Conservation (phyloP, 2,113 vertebrate genomes). For the Variabilichromis moorii region DNA sequence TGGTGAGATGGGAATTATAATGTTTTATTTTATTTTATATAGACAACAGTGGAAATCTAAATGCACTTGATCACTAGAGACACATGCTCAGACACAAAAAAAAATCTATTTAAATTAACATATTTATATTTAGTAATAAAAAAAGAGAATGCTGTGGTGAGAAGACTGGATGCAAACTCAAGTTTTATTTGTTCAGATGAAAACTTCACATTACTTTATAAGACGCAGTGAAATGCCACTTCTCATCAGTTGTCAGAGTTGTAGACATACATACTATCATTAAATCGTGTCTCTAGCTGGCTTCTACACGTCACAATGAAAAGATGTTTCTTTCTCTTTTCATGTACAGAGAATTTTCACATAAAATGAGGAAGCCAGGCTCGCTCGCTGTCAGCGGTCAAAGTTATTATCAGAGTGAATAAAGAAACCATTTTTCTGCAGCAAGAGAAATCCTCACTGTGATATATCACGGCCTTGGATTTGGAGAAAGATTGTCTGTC, state of each 20-base stretch:
- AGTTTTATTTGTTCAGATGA: not conserved
- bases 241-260: not conserved
- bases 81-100: not conserved
- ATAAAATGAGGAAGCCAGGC: not conserved
- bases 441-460: slow-evolving; percentile 28
- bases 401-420: slow-evolving; percentile 41
- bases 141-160: not conserved
- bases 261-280: not conserved
- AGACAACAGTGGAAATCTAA: not conserved
- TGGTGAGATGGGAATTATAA: not conserved
- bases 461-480: slow-evolving; percentile 31
- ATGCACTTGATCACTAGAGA: not conserved
- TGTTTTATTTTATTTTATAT: not conserved
- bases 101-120: not conserved
- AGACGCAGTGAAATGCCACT: not conserved
- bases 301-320: not conserved
- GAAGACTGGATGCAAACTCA: not conserved
- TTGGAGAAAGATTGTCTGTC: slow-evolving; percentile 25
- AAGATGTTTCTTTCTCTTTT: not conserved
- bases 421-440: slow-evolving; percentile 28
- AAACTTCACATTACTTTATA: not conserved
- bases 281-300: not conserved
- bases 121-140: not conserved
- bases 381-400: slow-evolving; percentile 27
- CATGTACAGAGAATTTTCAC: slow-evolving; percentile 3